phyloP scores from a whole-genome alignment of 2,888 invertebrate genomes.

The Norana najaformis region DNA sequence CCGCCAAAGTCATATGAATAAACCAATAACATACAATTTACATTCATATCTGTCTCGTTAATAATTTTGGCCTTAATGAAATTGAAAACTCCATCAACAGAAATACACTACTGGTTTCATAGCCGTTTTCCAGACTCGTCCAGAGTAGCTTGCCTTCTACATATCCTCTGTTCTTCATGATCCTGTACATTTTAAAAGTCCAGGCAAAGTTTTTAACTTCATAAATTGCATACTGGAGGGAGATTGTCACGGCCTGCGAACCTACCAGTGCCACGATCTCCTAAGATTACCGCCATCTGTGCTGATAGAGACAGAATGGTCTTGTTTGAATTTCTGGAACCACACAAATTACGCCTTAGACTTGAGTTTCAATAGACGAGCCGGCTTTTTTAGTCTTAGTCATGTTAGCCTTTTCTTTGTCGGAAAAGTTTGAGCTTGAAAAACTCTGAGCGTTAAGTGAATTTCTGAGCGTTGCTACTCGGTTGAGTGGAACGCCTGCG shows the following conservation, averaged over 20 bases:
- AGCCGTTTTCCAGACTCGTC: background rate
- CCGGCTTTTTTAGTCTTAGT: background rate
- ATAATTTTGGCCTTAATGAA: background rate
- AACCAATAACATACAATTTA: no score
- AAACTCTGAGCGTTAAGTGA: background rate
- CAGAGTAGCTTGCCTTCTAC: background rate
- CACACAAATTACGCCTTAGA: background rate
- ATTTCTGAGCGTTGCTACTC: background rate
- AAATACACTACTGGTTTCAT: background rate
- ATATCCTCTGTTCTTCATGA: background rate
- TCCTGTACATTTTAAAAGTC: slow-evolving; percentile 7
- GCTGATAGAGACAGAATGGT: background rate
- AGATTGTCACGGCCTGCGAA: background rate
- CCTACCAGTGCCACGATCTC: background rate
- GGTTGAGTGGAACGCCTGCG: background rate
- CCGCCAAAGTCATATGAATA: no score
- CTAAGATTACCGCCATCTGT: background rate
- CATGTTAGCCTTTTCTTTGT: background rate
- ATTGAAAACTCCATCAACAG: background rate
- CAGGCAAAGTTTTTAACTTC: background rate
- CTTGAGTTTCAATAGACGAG: background rate
- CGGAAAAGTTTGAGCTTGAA: background rate
- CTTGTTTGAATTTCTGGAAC: slow-evolving; percentile 13
- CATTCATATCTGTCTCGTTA: no score
- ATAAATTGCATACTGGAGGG: background rate